A percentile compares a stretch with the other conserved stretches of the same genome.
Conservation (phyloP, 2,888 invertebrate genomes). For the Iphiclides podalirius region DNA sequence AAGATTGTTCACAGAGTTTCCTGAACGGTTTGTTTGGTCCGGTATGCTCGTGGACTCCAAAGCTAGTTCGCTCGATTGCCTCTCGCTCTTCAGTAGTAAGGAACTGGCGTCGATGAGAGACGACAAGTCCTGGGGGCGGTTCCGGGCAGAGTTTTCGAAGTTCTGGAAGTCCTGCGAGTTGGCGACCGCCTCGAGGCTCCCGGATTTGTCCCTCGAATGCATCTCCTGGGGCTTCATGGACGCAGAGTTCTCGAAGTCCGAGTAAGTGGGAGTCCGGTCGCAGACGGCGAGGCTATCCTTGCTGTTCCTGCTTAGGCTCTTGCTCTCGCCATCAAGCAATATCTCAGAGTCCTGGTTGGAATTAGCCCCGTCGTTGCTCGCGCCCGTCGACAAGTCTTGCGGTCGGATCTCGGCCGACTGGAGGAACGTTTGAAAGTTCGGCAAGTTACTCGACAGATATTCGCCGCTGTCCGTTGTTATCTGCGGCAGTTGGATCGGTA, state of each 20-base stretch:
- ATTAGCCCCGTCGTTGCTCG: constrained; percentile 31
- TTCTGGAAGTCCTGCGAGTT: constrained; percentile 56
- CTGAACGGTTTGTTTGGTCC: constrained; percentile 41
- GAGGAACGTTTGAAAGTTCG: constrained; percentile 53
- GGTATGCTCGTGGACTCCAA: constrained; percentile 31
- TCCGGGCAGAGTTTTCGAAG: constrained; percentile 54
- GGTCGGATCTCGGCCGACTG: constrained; percentile 58
- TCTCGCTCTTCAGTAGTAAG: constrained; percentile 52
- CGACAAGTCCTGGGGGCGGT: constrained; percentile 59
- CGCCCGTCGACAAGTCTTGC: constrained; percentile 49
- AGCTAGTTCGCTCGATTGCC: constrained; percentile 46
- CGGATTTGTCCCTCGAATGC: constrained; percentile 45
- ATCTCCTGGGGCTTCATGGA: constrained; percentile 53
- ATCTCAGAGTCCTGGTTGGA: constrained; percentile 40
- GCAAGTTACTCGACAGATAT: constrained; percentile 31
- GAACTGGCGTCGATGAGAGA: constrained; percentile 56
- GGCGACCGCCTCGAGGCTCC: constrained; percentile 48
- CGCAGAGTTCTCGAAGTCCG: constrained; percentile 59
- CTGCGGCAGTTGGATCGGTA: constrained; percentile 47
- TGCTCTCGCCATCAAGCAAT: constrained; percentile 45
- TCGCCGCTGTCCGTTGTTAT: constrained; percentile 34
- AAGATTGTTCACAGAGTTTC: constrained; percentile 30
- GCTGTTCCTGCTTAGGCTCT: constrained; percentile 42
- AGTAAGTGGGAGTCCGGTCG: constrained; percentile 50
- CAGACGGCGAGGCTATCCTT: constrained; percentile 38